phyloP scores from a whole-genome alignment of 2,888 invertebrate genomes.

The Hypena proboscidalis region DNA sequence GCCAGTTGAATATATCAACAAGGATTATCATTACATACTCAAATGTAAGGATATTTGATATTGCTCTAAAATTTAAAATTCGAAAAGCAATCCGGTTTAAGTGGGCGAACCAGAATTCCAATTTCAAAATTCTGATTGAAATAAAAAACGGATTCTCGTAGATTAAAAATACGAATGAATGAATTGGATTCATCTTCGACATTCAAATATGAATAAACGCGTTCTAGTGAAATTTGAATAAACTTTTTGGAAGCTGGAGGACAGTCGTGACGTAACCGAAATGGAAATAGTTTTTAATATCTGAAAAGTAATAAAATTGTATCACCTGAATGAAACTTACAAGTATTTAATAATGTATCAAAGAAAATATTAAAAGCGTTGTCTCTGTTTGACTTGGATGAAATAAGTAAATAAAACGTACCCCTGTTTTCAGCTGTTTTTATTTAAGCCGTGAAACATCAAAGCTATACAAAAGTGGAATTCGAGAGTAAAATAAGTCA shows the following conservation, averaged over 20 bases:
- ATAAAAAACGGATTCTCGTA: slow-evolving; percentile 13
- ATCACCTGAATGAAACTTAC: not conserved
- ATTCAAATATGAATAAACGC: slow-evolving; percentile 32
- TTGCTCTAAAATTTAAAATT: slow-evolving; percentile 17
- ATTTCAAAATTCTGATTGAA: slow-evolving; percentile 3
- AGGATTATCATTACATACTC: too few relatives aligned
- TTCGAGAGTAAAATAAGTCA: slow-evolving; percentile 15
- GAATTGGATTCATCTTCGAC: slow-evolving; percentile 22
- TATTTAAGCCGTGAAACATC: not conserved
- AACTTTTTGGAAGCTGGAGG: slow-evolving; percentile 27
- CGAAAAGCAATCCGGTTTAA: slow-evolving; percentile 10
- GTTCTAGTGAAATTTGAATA: slow-evolving; percentile 32
- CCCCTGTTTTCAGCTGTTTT: not conserved
- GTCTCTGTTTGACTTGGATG: too few relatives aligned
- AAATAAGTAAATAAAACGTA: slow-evolving; percentile 1
- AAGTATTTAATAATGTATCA: not conserved
- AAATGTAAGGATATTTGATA: too few relatives aligned
- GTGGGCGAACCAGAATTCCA: slow-evolving; percentile 10
- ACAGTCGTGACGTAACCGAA: slow-evolving; percentile 24
- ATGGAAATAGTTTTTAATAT: slow-evolving; percentile 26
- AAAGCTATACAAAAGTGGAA: slow-evolving; percentile 1
- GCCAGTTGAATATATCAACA: not conserved
- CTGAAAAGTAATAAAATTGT: slow-evolving; percentile 12
- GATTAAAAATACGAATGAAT: slow-evolving; percentile 23
- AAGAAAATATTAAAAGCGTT: too few relatives aligned